Evolutionary conservation across 2,888 invertebrate species (phyloP).

Genomic region (Phalera bucephala): DNA sequence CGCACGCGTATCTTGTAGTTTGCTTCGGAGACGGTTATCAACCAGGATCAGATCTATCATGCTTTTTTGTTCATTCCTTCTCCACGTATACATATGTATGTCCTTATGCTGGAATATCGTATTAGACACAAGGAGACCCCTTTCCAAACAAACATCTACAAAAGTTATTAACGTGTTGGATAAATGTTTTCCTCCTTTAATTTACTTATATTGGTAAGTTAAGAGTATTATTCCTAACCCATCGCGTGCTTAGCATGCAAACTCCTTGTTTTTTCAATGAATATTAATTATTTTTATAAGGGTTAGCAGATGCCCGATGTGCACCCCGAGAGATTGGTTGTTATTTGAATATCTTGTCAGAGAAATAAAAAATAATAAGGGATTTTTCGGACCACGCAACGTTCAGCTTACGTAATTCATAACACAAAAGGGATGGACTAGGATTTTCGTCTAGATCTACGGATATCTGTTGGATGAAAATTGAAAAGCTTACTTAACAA

Average conservation of each 20-base stretch:
- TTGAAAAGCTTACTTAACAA: conserved; percentile 5
- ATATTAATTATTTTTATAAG: conserved; percentile 30
- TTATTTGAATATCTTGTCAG: conserved; percentile 19
- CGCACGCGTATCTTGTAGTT: too few species aligned
- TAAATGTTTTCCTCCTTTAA: conserved; percentile 23
- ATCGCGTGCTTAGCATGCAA: conserved; percentile 20
- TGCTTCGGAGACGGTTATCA: too few species aligned
- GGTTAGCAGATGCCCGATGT: conserved; percentile 24
- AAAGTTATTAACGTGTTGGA: conserved; percentile 18
- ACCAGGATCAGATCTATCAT: too few species aligned
- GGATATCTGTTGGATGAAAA: conserved; percentile 5
- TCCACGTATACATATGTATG: too few species aligned
- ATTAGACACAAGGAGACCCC: too few species aligned
- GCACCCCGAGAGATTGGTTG: conserved; percentile 13
- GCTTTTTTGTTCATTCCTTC: too few species aligned
- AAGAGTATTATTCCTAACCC: conserved; percentile 22
- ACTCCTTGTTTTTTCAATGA: too few species aligned
- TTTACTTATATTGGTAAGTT: conserved; percentile 24
- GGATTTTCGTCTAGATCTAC: conserved; percentile 16
- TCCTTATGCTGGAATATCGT: too few species aligned
- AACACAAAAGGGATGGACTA: conserved; percentile 12
- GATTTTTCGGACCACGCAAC: too few species aligned
- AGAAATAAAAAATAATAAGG: conserved; percentile 19
- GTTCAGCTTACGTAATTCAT: conserved; percentile 2
- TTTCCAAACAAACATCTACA: too few species aligned